Evolutionary conservation across 2,113 vertebrate species (phyloP).

Genomic region (Corynorhinus townsendii): DNA sequence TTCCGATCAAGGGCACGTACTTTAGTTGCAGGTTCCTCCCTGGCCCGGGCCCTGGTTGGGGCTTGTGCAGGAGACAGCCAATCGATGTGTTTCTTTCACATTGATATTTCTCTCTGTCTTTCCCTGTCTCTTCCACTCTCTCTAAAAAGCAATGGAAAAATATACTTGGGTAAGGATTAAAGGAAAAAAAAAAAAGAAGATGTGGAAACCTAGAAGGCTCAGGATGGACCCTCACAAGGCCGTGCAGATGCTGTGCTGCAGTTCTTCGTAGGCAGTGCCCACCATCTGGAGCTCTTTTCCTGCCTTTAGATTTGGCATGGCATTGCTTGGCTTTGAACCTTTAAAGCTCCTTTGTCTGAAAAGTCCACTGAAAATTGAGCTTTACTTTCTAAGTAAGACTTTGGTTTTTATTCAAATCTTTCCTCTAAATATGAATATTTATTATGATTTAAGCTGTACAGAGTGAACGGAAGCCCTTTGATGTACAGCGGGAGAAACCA

Average conservation of each 20-base stretch:
- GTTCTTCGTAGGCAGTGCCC: background rate
- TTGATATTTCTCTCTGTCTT: too few relatives aligned
- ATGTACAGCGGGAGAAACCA: slow-evolving; percentile 94
- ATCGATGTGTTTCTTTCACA: too few relatives aligned
- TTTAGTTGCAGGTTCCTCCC: too few relatives aligned
- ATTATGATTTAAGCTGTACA: slow-evolving; percentile 89
- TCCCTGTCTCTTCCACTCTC: too few relatives aligned
- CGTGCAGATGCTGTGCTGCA: too few relatives aligned
- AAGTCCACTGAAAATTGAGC: background rate
- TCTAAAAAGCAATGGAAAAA: too few relatives aligned
- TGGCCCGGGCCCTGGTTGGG: too few relatives aligned
- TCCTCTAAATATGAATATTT: slow-evolving; percentile 55
- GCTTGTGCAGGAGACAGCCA: too few relatives aligned
- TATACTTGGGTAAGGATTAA: too few relatives aligned
- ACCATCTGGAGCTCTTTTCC: background rate
- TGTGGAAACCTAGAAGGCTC: background rate
- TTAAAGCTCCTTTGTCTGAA: background rate
- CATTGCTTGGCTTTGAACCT: background rate
- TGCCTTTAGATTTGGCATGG: background rate
- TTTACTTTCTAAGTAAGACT: background rate
- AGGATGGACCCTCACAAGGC: background rate
- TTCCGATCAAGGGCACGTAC: too few relatives aligned
- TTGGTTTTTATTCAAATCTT: background rate
- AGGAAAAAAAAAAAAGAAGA: background rate
- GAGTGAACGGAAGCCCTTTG: slow-evolving; percentile 97